These are phyloP conservation scores for Drosophila varians DNA, from an alignment of 1,140 invertebrate genomes.

Conservation along the genomic window DNA sequence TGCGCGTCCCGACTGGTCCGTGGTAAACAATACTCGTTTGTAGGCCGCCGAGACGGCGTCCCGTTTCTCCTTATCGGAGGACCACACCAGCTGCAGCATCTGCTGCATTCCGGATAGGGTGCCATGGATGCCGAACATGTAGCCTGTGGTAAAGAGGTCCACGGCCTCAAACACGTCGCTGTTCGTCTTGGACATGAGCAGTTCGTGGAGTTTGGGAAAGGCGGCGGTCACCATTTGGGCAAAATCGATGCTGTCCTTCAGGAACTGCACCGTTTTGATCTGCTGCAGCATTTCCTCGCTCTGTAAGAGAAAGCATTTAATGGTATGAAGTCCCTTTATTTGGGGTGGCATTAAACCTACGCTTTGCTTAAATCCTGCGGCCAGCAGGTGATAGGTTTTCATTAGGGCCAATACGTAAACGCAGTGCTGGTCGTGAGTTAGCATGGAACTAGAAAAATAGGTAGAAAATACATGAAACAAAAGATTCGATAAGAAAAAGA, in stretches of 20 bases:
- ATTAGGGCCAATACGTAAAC: conserved; percentile 64
- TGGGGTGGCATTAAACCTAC: conserved; percentile 32
- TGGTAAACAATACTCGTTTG: conserved; percentile 77
- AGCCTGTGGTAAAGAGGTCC: conserved; percentile 92
- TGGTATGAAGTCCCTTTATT: neutral
- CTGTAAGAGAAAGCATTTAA: conserved; percentile 25
- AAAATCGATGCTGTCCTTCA: conserved; percentile 88
- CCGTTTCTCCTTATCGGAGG: conserved; percentile 85
- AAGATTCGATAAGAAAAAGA: neutral
- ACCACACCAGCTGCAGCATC: conserved; percentile 91
- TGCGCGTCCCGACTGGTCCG: conserved; percentile 71
- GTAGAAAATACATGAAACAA: neutral
- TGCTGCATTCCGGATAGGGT: conserved; percentile 89
- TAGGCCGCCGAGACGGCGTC: conserved; percentile 86
- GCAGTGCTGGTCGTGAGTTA: conserved; percentile 67
- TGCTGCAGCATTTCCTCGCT: conserved; percentile 83
- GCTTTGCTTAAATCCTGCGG: conserved; percentile 63
- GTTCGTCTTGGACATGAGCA: conserved; percentile 90
- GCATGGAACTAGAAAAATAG: conserved; percentile 31
- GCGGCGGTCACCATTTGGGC: conserved; percentile 87
- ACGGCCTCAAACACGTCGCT: conserved; percentile 93
- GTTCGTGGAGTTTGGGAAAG: conserved; percentile 88
- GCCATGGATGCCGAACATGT: conserved; percentile 90
- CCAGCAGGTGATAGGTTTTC: conserved; percentile 69
- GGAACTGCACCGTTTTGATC: conserved; percentile 85